Conservation (phyloP, 53 echinoderm and acorn worm species). For the Holothuria leucospilota region DNA sequence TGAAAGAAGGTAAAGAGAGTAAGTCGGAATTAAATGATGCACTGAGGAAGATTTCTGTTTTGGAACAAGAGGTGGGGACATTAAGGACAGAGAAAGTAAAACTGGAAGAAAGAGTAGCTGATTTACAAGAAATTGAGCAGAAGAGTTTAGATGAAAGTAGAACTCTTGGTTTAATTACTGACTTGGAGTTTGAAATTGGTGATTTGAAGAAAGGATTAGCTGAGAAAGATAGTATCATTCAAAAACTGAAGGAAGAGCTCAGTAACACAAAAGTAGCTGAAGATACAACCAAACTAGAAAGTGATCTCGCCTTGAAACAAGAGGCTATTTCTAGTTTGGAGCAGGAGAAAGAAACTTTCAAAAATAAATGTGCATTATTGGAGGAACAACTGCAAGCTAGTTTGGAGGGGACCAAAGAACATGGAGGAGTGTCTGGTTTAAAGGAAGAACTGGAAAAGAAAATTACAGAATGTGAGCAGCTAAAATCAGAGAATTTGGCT, state of each 20-base stretch:
- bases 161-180: conserved; percentile 78
- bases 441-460: conserved; percentile 34
- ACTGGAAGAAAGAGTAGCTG: conserved; percentile 45
- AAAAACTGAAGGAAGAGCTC: conserved; percentile 46
- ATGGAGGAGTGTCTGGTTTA: not conserved
- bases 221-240: conserved; percentile 50
- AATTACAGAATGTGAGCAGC: conserved; percentile 54
- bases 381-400: conserved; percentile 42
- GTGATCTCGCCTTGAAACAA: conserved; percentile 12
- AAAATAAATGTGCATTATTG: conserved; percentile 38
- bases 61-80: conserved; percentile 55
- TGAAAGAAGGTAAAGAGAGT: conserved; percentile 79
- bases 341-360: conserved; percentile 9
- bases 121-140: conserved; percentile 60
- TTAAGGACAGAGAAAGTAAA: conserved; percentile 22
- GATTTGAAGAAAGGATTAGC: conserved; percentile 53
- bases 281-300: not conserved
- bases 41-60: conserved; percentile 21
- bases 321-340: not conserved
- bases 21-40: conserved; percentile 45
- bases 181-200: conserved; percentile 72
- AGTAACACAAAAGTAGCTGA: conserved; percentile 22
- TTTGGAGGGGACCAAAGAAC: not conserved
- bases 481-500: conserved; percentile 44
- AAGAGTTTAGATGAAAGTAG: conserved; percentile 61